Evolutionary conservation across 2,888 invertebrate genomes (phyloP).

Genomic region (Nemapogon koenigi): DNA sequence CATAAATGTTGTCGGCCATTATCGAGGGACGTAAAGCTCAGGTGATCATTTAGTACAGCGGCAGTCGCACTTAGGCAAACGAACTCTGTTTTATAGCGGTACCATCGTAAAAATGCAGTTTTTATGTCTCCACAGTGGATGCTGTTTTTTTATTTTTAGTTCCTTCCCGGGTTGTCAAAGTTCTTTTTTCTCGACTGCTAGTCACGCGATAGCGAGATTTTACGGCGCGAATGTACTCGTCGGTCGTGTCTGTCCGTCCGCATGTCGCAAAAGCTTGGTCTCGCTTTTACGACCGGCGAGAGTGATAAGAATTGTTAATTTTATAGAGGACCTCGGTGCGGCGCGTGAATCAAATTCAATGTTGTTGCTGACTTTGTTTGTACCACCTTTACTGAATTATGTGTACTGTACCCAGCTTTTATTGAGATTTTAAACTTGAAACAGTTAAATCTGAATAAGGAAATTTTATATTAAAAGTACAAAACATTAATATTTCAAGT

Average conservation of each 20-base stretch:
- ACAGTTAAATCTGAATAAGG: too few species aligned
- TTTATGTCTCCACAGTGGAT: slow-evolving; percentile 25
- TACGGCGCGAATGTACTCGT: slow-evolving; percentile 18
- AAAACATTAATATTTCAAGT: too few species aligned
- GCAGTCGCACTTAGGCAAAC: slow-evolving; percentile 17
- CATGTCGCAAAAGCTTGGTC: slow-evolving; percentile 10
- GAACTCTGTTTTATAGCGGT: slow-evolving; percentile 26
- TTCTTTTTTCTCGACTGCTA: slow-evolving; percentile 25
- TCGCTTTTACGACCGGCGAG: slow-evolving; percentile 35
- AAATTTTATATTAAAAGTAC: too few species aligned
- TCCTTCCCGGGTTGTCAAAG: slow-evolving; percentile 30
- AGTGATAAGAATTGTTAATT: slow-evolving; percentile 58
- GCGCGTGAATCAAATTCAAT: slow-evolving; percentile 32
- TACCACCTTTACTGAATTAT: too few species aligned
- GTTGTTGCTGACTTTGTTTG: slow-evolving; percentile 13
- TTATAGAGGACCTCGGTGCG: slow-evolving; percentile 26
- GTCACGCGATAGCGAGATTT: slow-evolving; percentile 33
- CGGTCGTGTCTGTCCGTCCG: slow-evolving; percentile 3
- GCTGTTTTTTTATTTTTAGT: slow-evolving; percentile 33
- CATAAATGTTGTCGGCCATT: not conserved
- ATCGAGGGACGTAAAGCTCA: slow-evolving; percentile 5
- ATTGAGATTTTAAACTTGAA: too few species aligned
- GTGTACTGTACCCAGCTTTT: too few species aligned
- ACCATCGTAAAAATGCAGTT: slow-evolving; percentile 39
- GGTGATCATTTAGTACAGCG: slow-evolving; percentile 12